Percentiles rank a stretch among this genome's conserved stretches.
These are phyloP conservation scores for Danaus plexippus DNA, from an alignment of 1,140 invertebrate species.

Conservation along the genomic window DNA sequence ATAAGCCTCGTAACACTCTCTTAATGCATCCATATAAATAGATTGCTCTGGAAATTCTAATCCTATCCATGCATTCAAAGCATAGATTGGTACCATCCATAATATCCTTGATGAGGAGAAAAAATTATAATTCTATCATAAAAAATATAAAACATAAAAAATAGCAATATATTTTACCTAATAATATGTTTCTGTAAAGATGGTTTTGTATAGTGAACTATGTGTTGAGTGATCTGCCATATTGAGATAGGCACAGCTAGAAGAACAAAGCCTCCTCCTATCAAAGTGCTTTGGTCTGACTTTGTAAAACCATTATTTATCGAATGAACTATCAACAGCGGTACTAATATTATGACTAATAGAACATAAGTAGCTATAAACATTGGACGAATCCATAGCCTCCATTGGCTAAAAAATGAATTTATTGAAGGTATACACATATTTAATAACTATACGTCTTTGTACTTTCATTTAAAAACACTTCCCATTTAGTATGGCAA, in stretches of 20 bases:
- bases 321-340: conserved; percentile 83
- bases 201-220: conserved; percentile 94
- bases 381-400: conserved; percentile 89
- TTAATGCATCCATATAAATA: conserved; percentile 91
- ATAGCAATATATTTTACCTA: conserved; percentile 72
- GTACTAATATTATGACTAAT: conserved; percentile 86
- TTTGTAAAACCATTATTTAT: conserved; percentile 78
- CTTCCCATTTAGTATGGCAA: neutral
- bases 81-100: conserved; percentile 99
- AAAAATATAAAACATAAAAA: conserved; percentile 5
- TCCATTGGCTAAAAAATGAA: conserved; percentile 80
- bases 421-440: conserved; percentile 51
- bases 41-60: conserved; percentile 86
- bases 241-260: conserved; percentile 92
- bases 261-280: conserved; percentile 92
- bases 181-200: conserved; percentile 95
- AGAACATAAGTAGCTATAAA: conserved; percentile 85
- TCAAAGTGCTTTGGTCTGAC: conserved; percentile 83
- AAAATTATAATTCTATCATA: conserved; percentile 6
- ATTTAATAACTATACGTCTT: conserved; percentile 14
- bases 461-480: conserved; percentile 8
- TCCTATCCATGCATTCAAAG: conserved; percentile 92
- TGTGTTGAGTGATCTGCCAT: conserved; percentile 95
- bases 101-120: conserved; percentile 76
- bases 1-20: conserved; percentile 97